phyloP scores from a whole-genome alignment of 1,140 invertebrate species.

The Aphaenogaster rudis region DNA sequence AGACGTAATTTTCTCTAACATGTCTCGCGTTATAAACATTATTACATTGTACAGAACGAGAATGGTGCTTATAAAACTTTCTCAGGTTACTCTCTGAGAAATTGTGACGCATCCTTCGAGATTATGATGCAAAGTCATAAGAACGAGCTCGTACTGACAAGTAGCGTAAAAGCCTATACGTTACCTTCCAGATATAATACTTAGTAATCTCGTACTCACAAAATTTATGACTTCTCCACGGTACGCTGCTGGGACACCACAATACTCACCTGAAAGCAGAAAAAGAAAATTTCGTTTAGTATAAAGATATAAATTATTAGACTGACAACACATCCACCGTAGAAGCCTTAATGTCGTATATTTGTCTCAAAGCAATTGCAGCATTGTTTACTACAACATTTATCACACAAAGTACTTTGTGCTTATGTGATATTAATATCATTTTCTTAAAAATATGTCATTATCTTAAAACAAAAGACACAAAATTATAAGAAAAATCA shows the following conservation, averaged over 20 bases:
- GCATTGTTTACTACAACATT: background rate
- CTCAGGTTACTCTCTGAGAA: constrained; percentile 6
- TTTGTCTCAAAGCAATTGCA: background rate
- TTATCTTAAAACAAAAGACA: background rate
- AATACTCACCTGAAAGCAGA: constrained; percentile 71
- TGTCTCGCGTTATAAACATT: constrained; percentile 33
- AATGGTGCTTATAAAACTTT: constrained; percentile 26
- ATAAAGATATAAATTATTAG: background rate
- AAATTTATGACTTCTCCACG: constrained; percentile 60
- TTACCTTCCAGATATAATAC: constrained; percentile 61
- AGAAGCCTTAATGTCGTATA: background rate
- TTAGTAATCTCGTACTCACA: constrained; percentile 42
- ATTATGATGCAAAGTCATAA: constrained; percentile 61
- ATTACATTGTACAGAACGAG: background rate
- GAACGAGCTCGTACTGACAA: constrained; percentile 43
- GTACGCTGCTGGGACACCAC: constrained; percentile 39
- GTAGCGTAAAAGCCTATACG: constrained; percentile 59
- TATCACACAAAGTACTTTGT: background rate
- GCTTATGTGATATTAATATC: background rate
- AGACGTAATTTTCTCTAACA: constrained; percentile 1
- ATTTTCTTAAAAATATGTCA: background rate
- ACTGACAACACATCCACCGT: background rate
- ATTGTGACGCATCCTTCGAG: constrained; percentile 30
- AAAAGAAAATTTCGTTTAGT: constrained; percentile 42
- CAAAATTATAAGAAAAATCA: background rate